A percentile compares a stretch with the other conserved stretches of the same genome.
phyloP scores from a whole-genome alignment of 64 coral and sea anemone genomes.

The Astreopora myriophthalma region DNA sequence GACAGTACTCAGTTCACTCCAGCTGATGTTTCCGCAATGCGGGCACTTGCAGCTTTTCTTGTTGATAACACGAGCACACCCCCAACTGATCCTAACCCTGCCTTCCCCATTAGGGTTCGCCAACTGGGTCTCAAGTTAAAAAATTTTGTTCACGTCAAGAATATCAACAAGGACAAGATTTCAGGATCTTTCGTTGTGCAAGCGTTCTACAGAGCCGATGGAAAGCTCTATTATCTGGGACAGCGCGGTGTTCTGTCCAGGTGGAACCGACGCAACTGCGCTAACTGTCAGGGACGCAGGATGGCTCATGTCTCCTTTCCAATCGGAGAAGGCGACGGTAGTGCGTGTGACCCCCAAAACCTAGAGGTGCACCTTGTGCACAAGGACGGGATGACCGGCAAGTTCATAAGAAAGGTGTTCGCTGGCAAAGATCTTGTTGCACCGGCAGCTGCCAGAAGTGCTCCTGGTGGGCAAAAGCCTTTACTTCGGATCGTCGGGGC shows the following conservation, averaged over 20 bases:
- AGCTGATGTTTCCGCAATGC: background rate
- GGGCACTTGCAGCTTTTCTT: background rate
- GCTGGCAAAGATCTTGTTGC: conserved; percentile 41
- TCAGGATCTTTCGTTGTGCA: conserved; percentile 57
- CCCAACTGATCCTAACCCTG: background rate
- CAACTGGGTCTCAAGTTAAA: background rate
- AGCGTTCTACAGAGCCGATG: conserved; percentile 47
- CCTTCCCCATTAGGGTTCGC: no score
- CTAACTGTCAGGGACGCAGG: conserved; percentile 43
- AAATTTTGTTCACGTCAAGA: conserved; percentile 42
- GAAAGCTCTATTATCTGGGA: conserved; percentile 53
- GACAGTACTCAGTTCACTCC: conserved; percentile 19
- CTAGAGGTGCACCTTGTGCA: conserved; percentile 34
- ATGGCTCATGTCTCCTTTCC: conserved; percentile 34
- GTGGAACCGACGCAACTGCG: conserved; percentile 41
- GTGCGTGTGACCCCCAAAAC: conserved; percentile 23
- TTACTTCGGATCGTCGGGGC: conserved; percentile 28
- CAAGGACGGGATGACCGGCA: conserved; percentile 38
- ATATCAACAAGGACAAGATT: conserved; percentile 56
- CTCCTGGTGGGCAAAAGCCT: conserved; percentile 16
- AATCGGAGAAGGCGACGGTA: conserved; percentile 3
- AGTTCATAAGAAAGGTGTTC: conserved; percentile 7
- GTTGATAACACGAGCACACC: background rate
- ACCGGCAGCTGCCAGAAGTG: conserved; percentile 19
- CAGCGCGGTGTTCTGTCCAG: conserved; percentile 47